phyloP scores from a whole-genome alignment of 1,140 invertebrate species.

The Bombus polaris region DNA sequence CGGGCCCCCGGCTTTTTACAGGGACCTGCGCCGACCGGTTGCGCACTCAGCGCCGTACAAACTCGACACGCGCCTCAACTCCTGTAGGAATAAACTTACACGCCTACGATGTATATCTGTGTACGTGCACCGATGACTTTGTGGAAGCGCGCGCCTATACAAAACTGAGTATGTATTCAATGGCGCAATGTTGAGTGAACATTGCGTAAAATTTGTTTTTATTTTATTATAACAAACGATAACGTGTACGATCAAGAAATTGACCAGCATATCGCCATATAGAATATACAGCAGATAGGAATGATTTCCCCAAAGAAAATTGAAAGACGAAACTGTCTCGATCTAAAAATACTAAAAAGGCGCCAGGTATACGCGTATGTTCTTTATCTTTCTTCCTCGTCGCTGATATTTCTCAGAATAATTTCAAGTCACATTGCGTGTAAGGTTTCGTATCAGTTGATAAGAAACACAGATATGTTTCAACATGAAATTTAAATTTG shows the following conservation, averaged over 20 bases:
- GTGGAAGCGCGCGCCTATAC: slow-evolving; percentile 26
- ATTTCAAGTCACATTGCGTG: too few relatives aligned
- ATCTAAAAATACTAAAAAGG: too few relatives aligned
- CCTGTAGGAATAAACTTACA: background rate
- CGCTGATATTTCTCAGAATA: background rate
- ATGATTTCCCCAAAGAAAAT: too few relatives aligned
- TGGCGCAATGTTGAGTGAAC: background rate
- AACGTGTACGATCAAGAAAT: too few relatives aligned
- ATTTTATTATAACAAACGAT: too few relatives aligned
- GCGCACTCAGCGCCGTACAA: slow-evolving; percentile 49
- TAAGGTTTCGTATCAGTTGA: background rate
- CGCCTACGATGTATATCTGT: background rate
- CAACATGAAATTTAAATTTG: background rate
- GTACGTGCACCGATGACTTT: background rate
- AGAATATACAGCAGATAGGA: too few relatives aligned
- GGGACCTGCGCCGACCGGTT: slow-evolving; percentile 75
- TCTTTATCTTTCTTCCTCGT: too few relatives aligned
- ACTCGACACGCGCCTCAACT: slow-evolving; percentile 35
- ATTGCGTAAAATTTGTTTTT: background rate
- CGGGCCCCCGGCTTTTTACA: slow-evolving; percentile 79
- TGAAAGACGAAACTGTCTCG: too few relatives aligned
- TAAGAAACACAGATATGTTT: background rate
- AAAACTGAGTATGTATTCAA: slow-evolving; percentile 17
- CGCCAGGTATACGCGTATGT: too few relatives aligned
- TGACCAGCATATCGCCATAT: too few relatives aligned